phyloP scores from a whole-genome alignment of 2,888 invertebrate species.

The Hypsopygia costalis region DNA sequence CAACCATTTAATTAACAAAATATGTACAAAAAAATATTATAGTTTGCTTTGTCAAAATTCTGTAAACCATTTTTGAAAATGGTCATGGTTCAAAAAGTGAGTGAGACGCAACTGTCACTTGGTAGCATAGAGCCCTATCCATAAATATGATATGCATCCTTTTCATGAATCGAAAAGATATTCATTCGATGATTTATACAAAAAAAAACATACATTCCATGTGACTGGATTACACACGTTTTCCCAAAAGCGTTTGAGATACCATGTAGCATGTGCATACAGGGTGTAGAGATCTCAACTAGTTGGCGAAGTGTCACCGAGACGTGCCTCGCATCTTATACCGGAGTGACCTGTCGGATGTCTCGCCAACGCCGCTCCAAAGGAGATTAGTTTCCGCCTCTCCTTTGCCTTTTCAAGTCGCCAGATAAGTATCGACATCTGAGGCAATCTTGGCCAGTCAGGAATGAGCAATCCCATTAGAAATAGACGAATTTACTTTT shows the following conservation, averaged over 20 bases:
- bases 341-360: conserved; percentile 30
- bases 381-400: conserved; percentile 42
- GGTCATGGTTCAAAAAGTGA: too few relatives aligned
- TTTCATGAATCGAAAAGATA: too few relatives aligned
- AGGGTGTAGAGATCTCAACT: conserved; percentile 1
- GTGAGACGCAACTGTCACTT: too few relatives aligned
- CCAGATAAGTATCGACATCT: conserved; percentile 35
- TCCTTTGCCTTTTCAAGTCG: conserved; percentile 40
- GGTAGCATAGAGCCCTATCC: too few relatives aligned
- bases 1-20: too few relatives aligned
- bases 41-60: too few relatives aligned
- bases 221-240: background rate
- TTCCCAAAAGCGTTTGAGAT: too few relatives aligned
- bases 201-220: background rate
- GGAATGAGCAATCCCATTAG: conserved; percentile 27
- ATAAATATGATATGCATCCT: too few relatives aligned
- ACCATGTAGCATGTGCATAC: background rate
- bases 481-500: conserved; percentile 1
- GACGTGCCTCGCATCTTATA: conserved; percentile 32
- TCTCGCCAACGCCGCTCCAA: conserved; percentile 24
- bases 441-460: conserved; percentile 27
- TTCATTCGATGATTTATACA: conserved; percentile 3
- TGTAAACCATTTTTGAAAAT: too few relatives aligned
- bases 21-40: too few relatives aligned
- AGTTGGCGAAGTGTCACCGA: conserved; percentile 8